Base-by-base conservation (phyloP, 2,797 vertebrate species). In the Cetoscarus ocellatus region DNA sequence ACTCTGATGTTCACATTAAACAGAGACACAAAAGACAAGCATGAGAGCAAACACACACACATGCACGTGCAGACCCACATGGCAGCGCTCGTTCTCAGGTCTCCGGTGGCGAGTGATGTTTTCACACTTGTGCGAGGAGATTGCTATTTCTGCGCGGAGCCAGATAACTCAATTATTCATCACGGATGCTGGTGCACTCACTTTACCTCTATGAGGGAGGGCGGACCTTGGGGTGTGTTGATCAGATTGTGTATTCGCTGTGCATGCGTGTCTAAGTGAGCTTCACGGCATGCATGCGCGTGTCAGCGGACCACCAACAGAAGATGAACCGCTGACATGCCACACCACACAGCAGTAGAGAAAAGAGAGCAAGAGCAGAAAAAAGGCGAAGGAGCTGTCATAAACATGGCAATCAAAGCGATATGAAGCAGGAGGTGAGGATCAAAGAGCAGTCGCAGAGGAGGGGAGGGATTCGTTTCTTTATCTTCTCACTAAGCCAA, bases 81-180 rank as follows among this genome's bases (percentile, higher is more conserved):
- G 80, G 78, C 72, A 79, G 75, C 18, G 60, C 60, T 71, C 59
- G 75, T 76, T 82, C 76, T 70, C 68, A 70, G 77, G 86, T 90
- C 85, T 88, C 81, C 14, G 80, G 73, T 86, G 89, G 87, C 83
- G 75, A 92, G 84, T 76, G 84, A 90, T 89, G 88, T 91, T 93
- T 93, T 93, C 91, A 94, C 92, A 93, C 91, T 90, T 93, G 86
- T 91, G 84, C 77, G 77, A 79, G 85, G 86, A 91, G 87, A 89
- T 91, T 92, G 91, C 92, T 94, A 93, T 94, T 94, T 93, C 91
- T 93, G 92, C 88, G 53, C 80, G 56, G 80, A 93, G 89, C 86
- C 83, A 90, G 84, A 91, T 82, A 87, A 92, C 91, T 94, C 91
- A 94, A 94, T 94, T 94, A 94, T 93, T 94, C 86, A 93, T 93